phyloP scores from a whole-genome alignment of 2,113 vertebrate species.

The Lasiurus borealis region DNA sequence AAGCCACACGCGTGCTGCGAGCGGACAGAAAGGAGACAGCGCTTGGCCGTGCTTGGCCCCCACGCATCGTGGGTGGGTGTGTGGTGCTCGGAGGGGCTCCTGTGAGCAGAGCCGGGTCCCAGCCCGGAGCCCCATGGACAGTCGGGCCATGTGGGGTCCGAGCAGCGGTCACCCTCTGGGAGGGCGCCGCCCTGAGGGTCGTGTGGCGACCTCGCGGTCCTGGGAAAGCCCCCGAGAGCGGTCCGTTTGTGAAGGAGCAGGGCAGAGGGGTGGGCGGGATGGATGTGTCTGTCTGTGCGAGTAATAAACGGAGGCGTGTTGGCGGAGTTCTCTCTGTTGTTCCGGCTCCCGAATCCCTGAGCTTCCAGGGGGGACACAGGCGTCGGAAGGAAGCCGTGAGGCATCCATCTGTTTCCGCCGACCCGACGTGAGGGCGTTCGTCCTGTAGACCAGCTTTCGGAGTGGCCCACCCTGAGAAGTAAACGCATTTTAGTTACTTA shows the following conservation, averaged over 20 bases:
- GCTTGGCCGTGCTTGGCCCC: accelerated
- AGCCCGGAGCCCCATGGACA: not conserved
- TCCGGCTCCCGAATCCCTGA: not conserved
- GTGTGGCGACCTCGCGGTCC: not conserved
- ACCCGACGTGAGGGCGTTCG: too few species aligned
- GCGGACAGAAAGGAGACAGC: not conserved
- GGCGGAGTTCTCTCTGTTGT: not conserved
- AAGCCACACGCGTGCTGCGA: accelerated
- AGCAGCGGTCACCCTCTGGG: accelerated
- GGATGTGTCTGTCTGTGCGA: not conserved
- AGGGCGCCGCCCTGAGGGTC: not conserved
- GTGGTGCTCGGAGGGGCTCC: not conserved
- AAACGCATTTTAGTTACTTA: not conserved
- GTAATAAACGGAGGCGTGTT: not conserved
- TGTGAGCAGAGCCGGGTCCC: not conserved
- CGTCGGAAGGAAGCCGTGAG: too few species aligned
- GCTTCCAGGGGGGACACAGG: not conserved
- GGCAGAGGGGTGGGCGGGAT: accelerated
- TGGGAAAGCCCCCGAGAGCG: not conserved
- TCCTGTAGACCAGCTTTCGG: too few species aligned
- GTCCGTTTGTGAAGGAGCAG: accelerated
- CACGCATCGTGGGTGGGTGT: accelerated
- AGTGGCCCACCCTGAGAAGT: not conserved
- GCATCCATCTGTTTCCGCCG: not conserved
- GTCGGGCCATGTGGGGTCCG: accelerated